Evolutionary conservation across 2,113 vertebrate genomes (phyloP), one percentile per base, ranked within the genome.

Genomic region (Capricornis sumatraensis): DNA sequence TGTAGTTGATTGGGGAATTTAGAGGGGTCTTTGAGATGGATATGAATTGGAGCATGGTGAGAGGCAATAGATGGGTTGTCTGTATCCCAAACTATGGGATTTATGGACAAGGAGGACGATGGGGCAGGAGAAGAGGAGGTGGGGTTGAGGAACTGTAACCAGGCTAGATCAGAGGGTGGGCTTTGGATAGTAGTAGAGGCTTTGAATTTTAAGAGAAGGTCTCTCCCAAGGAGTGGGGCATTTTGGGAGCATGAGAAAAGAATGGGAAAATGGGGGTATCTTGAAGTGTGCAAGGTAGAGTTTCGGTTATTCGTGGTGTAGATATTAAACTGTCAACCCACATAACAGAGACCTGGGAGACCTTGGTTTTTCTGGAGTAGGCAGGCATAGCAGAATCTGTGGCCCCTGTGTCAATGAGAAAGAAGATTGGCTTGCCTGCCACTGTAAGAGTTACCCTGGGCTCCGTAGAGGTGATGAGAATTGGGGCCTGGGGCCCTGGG

Each of bases 41-140:
- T 36, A 19, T 67, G 17, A 67, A 67, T n/a, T n/a, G 64, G 64
- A 67, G 64, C 64, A n/a, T 67, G 33, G 64, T 67, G 64, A 67
- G 7, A 67, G 64, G 64, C 16, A 19, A 67, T 33, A 67, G 64
- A 36, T 67, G 64, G 16, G 16, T n/a, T n/a, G 64, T 67, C 33
- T 67, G 30, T n/a, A 67, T 67, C 33, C 33, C 16, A 67, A 36
- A 67, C 64, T 67, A n/a, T 67, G 64, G 64, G 4, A 17, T n/a
- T 67, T 67, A n/a, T 0, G 0, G 33, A 19, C 64, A 19, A 10
- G 16, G 33, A 5, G 16, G 64, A n/a, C 33, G n/a, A 2, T 36
- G 33, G 16, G 33, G 33, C 33, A 5, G 7, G 33, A 33, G 33
- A 10, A 67, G 4, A 67, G 33, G 62, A 67, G 33, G 64, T n/a